phyloP scores from a whole-genome alignment of 2,888 invertebrate genomes.

The Glaucopsyche alexis region DNA sequence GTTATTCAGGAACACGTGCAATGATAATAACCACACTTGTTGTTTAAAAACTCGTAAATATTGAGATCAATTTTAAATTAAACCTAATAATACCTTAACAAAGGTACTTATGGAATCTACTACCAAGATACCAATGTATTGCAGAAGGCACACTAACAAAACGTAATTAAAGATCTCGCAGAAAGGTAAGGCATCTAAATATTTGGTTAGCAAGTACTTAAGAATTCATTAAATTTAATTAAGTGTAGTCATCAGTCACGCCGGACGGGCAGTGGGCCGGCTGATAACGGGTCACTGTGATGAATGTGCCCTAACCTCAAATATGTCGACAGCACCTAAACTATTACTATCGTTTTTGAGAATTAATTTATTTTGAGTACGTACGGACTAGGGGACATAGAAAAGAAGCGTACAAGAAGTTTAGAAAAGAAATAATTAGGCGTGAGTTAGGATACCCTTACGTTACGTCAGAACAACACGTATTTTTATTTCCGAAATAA shows the following conservation, averaged over 20 bases:
- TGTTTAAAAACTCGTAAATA: no score
- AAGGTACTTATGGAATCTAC: slow-evolving; percentile 51
- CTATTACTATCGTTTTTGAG: slow-evolving; percentile 46
- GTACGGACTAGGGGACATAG: neutral
- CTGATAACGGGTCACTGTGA: slow-evolving; percentile 78
- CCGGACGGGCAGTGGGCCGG: slow-evolving; percentile 65
- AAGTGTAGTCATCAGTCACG: slow-evolving; percentile 76
- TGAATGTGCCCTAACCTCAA: slow-evolving; percentile 77
- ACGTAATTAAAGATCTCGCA: slow-evolving; percentile 3
- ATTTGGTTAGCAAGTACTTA: slow-evolving; percentile 42
- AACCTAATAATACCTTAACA: no score
- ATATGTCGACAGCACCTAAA: slow-evolving; percentile 63
- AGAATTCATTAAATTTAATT: slow-evolving; percentile 73
- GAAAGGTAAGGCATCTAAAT: slow-evolving; percentile 31
- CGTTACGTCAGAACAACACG: no score
- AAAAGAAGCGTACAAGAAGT: no score
- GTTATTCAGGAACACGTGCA: no score
- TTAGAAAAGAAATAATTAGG: no score
- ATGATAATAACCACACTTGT: no score
- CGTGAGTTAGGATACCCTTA: no score
- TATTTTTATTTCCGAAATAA: no score
- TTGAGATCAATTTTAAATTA: no score
- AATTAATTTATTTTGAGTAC: slow-evolving; percentile 1
- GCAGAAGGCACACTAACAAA: neutral
- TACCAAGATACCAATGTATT: neutral